phyloP scores from a whole-genome alignment of 2,113 vertebrate genomes.

The Myrmophylax atrothorax region DNA sequence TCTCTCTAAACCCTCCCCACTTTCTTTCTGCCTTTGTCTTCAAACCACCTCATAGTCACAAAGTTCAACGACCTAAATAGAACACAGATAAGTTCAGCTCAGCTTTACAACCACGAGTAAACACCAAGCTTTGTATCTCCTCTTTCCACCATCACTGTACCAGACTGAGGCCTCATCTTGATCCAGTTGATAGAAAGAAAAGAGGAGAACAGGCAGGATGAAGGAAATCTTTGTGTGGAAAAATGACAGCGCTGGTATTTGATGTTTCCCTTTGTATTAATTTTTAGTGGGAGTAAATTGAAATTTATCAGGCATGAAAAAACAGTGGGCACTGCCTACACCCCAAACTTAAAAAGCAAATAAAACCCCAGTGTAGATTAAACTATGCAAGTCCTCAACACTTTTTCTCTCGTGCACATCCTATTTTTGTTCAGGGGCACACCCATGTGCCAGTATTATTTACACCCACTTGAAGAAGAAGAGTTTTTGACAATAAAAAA shows the following conservation, averaged over 20 bases:
- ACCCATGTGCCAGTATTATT: not conserved
- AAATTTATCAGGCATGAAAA: not conserved
- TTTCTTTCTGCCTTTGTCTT: not conserved
- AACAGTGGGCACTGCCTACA: not conserved
- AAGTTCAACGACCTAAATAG: not conserved
- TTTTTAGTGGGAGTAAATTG: not conserved
- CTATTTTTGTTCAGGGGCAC: not conserved
- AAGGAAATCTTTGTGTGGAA: not conserved
- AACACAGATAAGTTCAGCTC: not conserved
- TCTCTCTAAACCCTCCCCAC: not conserved
- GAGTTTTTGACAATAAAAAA: not conserved
- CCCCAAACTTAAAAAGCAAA: not conserved
- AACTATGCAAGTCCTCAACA: not conserved
- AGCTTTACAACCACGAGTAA: not conserved
- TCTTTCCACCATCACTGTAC: not conserved
- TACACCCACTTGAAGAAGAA: not conserved
- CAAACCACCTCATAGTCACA: not conserved
- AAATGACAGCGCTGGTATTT: not conserved
- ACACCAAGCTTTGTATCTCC: not conserved
- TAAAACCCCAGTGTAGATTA: not conserved
- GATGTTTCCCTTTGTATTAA: not conserved
- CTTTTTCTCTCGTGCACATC: not conserved
- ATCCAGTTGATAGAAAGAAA: not conserved
- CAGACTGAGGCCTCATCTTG: not conserved
- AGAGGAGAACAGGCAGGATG: not conserved